phyloP scores from a whole-genome alignment of 2,113 vertebrate genomes.

The Laticauda colubrina region DNA sequence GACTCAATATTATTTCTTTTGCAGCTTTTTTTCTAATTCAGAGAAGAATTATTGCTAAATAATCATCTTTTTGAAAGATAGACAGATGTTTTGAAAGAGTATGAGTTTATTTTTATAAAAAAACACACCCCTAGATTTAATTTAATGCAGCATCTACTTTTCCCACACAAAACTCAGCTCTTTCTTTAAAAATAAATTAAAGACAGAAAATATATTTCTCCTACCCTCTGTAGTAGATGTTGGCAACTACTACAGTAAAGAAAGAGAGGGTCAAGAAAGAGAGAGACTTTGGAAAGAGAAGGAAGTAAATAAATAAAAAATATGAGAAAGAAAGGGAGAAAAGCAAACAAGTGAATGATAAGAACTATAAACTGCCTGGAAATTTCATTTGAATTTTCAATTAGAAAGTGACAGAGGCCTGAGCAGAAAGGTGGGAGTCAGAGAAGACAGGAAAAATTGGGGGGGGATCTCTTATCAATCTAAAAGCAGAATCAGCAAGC shows the following conservation, averaged over 20 bases:
- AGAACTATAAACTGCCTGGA: constrained; percentile 36
- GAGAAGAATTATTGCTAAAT: constrained; percentile 33
- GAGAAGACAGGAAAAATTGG: background rate
- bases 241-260: constrained; percentile 45
- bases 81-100: background rate
- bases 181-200: constrained; percentile 11
- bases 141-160: constrained; percentile 28
- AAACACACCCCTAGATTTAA: constrained; percentile 14
- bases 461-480: background rate
- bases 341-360: constrained; percentile 42
- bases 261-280: constrained; percentile 33
- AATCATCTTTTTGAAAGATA: constrained; percentile 16
- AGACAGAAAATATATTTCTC: constrained; percentile 45
- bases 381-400: constrained; percentile 63
- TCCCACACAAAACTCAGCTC: background rate
- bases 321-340: constrained; percentile 9
- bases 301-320: too few relatives aligned
- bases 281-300: background rate
- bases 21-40: constrained; percentile 15
- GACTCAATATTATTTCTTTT: constrained; percentile 16
- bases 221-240: constrained; percentile 50
- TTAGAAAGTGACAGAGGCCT: constrained; percentile 44
- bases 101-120: background rate
- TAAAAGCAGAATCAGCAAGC: background rate
- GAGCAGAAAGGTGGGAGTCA: background rate